Conservation (phyloP, 2,797 vertebrate species). For the Muscicapa striata region DNA sequence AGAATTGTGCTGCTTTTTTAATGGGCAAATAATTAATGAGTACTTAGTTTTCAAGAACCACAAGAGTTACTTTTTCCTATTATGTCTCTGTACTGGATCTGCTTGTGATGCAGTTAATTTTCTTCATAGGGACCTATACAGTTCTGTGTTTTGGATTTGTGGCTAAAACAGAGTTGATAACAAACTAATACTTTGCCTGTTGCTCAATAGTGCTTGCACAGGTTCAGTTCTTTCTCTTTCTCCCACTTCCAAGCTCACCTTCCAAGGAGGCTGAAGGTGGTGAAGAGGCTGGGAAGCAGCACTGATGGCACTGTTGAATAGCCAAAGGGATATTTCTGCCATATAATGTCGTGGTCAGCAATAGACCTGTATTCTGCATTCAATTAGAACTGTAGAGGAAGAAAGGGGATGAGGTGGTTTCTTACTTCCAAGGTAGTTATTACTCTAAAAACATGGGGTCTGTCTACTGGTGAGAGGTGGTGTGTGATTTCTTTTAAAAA, state of each 20-base stretch:
- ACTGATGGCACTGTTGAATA: not conserved
- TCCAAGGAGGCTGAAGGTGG: not conserved
- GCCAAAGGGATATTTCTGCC: not conserved
- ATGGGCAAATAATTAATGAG: not conserved
- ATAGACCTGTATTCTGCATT: not conserved
- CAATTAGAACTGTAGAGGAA: not conserved
- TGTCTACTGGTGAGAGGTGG: not conserved
- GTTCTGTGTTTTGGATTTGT: not conserved
- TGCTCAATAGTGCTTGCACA: not conserved
- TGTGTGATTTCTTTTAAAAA: not conserved
- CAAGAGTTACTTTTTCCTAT: not conserved
- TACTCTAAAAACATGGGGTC: not conserved
- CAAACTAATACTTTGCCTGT: not conserved
- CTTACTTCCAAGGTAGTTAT: not conserved
- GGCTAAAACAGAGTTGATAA: not conserved
- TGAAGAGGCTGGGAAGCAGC: not conserved
- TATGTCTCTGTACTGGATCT: not conserved
- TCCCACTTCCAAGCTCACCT: not conserved
- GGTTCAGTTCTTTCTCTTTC: not conserved
- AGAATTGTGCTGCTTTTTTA: not conserved
- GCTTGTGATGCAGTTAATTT: not conserved
- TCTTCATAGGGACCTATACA: not conserved
- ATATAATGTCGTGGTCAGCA: not conserved
- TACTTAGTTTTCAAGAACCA: not conserved
- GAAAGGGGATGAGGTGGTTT: not conserved